Evolutionary conservation across 2,797 vertebrate species (phyloP), one percentile per base, ranked within the genome.

Genomic region (Sandelia bainsii): DNA sequence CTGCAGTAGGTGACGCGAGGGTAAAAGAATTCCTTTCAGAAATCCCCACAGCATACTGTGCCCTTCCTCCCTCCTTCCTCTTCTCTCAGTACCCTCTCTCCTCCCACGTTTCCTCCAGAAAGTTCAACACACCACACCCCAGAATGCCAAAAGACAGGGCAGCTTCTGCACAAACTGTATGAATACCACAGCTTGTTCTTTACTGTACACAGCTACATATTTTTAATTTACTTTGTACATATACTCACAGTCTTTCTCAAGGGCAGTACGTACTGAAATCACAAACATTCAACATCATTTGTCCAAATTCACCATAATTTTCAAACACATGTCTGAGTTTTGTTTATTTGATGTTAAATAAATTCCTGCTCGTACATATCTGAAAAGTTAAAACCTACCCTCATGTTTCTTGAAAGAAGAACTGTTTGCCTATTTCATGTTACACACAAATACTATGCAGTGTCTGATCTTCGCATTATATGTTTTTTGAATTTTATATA

Each of bases 11-110:
- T 93, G 92, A 94, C 88, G 90, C 40, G 51, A 92, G 81, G 86
- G 84, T 79, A 81, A 92, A 94, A 90, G 86, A 94, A 94, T 94
- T 90, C 86, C 89, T 92, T 90, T 90, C 83, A 93, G 77, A 93
- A 92, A 86, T 86, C 82, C 89, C 90, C 74, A 29, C 85, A 70
- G 75, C 81, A 39, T 51, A 79, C 80, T 72, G 83, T 77, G 88
- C 81, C 83, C 83, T 90, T 81, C 87, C 85, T 89, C 83, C 81
- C 73, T 84, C 85, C 85, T 89, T 84, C 87, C 89, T 86, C 72
- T 39, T 76, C 77, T 68, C 63, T 83, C 81, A 61, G 58, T 87
- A 37, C 65, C 80, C 66, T 81, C 87, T 86, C 87, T 92, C 92
- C 91, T 90, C 91, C 91, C 91, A 91, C 88, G 74, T 85, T 93